Base-by-base conservation (phyloP, 2,888 invertebrate genomes). In the Chaetogeoica ovagalla region DNA sequence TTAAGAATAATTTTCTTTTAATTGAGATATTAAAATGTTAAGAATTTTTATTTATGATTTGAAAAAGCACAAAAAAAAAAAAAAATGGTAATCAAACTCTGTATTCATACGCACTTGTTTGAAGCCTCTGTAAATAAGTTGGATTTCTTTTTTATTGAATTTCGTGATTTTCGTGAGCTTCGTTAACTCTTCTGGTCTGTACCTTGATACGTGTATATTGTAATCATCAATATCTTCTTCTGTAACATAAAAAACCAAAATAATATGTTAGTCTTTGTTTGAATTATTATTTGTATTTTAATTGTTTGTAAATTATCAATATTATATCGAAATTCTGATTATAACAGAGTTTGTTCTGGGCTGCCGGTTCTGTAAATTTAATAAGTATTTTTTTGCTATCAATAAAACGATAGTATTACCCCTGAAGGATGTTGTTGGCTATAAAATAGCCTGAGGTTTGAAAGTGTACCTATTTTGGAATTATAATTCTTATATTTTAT, bases 41-140 rank as follows among this genome's bases (percentile, higher is more conserved):
- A 43, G 11, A 43, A 60, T 23, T 15, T n/a, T 37, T 39, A 3
- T 37, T 57, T 21, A 57, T 30, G 37, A 1, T 11, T 2, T 17
- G 0, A 6, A 11, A 9, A 2, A 17, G 11, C 23, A 30, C 30
- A 21, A 5, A 2, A 39, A 17, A 8, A 2, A 39, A 17, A 8
- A 17, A 57, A 52, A 75, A 55, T 30, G 30, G 1, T 48, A 21
- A 21, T 30, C 48, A 30, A 65, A 69, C 69, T 71, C 23, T 48
- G 11, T 15, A 15, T 48, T 48, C 48, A 13, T 37, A 84, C 84
- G 83, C 83, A 92, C 94, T 91, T 95, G 95, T 85, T 95, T 95
- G 86, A 95, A 95, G 3, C 95, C 95, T 68, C 95, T 88, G 87
- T 96, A 96, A 89, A 96, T 95, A 83, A 94, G 90, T 85, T 95